Conservation (phyloP, 2,888 invertebrate species). For the Drosophila pegasa region DNA sequence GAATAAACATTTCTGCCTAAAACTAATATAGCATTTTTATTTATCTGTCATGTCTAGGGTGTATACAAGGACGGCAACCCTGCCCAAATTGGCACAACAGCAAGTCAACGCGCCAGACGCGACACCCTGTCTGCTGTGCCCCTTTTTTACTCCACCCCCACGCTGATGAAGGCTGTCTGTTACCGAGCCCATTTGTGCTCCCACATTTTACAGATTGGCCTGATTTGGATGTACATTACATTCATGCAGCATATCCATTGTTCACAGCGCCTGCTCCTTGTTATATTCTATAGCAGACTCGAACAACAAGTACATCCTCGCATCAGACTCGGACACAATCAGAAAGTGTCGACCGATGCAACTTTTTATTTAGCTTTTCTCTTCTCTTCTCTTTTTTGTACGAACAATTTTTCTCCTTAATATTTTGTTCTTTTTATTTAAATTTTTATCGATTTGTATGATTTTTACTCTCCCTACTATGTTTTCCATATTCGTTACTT, state of each 20-base stretch:
- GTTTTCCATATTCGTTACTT: no score
- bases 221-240: conserved; percentile 59
- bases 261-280: conserved; percentile 62
- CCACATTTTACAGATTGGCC: conserved; percentile 14
- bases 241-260: conserved; percentile 62
- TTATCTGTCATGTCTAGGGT: not conserved
- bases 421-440: no score
- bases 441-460: no score
- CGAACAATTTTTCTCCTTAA: no score
- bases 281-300: conserved; percentile 58
- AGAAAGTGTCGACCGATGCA: conserved; percentile 68
- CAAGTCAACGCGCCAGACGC: conserved; percentile 56
- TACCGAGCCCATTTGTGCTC: not conserved
- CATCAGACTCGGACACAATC: conserved; percentile 48
- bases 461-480: no score
- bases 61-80: conserved; percentile 28
- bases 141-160: not conserved
- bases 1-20: no score
- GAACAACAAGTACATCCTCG: conserved; percentile 26
- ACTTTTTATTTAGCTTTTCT: conserved; percentile 49
- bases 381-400: no score
- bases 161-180: not conserved
- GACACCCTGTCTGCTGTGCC: not conserved
- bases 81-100: conserved; percentile 60
- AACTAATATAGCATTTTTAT: not conserved